These are phyloP conservation scores for Oceanodroma leucorhoa DNA, from an alignment of 2,797 vertebrate species.

Conservation along the genomic window DNA sequence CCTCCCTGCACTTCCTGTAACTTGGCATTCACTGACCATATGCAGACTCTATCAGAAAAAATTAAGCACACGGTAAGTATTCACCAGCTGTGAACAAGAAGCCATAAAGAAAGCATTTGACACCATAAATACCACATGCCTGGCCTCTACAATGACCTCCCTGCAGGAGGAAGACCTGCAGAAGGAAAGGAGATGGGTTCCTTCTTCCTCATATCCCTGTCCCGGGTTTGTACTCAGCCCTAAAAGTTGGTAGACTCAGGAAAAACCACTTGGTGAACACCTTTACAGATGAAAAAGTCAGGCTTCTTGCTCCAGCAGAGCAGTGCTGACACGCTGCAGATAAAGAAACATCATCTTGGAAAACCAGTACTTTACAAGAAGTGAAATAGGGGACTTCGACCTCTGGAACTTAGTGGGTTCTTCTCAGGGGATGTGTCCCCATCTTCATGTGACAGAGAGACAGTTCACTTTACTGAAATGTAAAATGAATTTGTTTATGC, in stretches of 20 bases:
- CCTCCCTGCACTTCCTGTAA: not conserved
- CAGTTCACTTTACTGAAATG: not conserved
- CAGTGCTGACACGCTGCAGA: not conserved
- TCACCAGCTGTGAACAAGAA: not conserved
- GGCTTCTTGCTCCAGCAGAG: not conserved
- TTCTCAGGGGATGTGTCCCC: not conserved
- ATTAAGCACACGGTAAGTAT: fast-evolving
- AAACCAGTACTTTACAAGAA: not conserved
- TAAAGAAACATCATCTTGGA: not conserved
- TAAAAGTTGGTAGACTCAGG: not conserved
- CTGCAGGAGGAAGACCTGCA: not conserved
- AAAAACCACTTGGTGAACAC: not conserved
- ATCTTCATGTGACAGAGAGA: not conserved
- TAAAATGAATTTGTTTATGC: not conserved
- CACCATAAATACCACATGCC: too few species aligned
- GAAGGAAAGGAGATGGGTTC: not conserved
- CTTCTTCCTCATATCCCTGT: not conserved
- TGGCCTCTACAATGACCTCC: not conserved
- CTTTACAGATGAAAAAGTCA: not conserved
- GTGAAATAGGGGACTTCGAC: not conserved
- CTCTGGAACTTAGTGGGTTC: not conserved
- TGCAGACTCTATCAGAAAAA: not conserved
- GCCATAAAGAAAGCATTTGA: not conserved
- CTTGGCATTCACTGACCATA: not conserved
- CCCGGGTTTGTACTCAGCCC: not conserved